phyloP scores from a whole-genome alignment of 35 echinoderm and acorn worm genomes.

The Ophioderma brevispina region DNA sequence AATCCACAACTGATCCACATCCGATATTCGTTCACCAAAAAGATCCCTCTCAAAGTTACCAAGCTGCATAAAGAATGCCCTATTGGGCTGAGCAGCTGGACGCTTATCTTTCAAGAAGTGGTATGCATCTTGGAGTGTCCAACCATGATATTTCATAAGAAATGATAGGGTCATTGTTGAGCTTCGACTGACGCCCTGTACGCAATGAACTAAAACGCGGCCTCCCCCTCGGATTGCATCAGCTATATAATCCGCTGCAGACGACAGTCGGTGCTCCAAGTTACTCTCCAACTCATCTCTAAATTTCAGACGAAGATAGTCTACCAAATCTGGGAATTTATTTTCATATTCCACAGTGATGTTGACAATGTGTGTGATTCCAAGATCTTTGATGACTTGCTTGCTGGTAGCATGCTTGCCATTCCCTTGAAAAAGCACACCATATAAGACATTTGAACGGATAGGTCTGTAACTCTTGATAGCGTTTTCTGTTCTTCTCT shows the following conservation, averaged over 20 bases:
- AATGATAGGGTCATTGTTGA: constrained; percentile 83
- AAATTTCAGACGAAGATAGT: constrained; percentile 79
- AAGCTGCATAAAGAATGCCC: constrained; percentile 70
- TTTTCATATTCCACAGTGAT: constrained; percentile 62
- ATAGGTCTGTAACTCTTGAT: constrained; percentile 56
- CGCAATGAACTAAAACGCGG: constrained; percentile 88
- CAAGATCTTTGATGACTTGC: constrained; percentile 54
- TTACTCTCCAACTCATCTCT: constrained; percentile 68
- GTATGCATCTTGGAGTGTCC: constrained; percentile 74
- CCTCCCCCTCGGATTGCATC: constrained; percentile 52
- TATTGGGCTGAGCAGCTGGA: constrained; percentile 74
- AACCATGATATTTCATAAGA: constrained; percentile 81
- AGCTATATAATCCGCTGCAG: constrained; percentile 83
- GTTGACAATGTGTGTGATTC: constrained; percentile 85
- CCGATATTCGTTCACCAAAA: constrained; percentile 73
- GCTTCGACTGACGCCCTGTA: constrained; percentile 85
- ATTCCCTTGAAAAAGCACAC: constrained; percentile 84
- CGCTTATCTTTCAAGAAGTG: constrained; percentile 72
- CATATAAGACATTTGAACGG: constrained; percentile 84
- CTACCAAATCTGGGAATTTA: constrained; percentile 52
- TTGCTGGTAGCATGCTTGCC: constrained; percentile 52
- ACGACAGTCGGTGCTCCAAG: constrained; percentile 41
- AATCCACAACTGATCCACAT: constrained; percentile 73
- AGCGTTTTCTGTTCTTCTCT: constrained; percentile 61
- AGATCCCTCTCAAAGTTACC: constrained; percentile 63